Percentiles rank a stretch among this genome's conserved stretches.
These are phyloP conservation scores for Nomada ruficornis DNA, from an alignment of 2,888 invertebrate genomes.

Conservation along the genomic window DNA sequence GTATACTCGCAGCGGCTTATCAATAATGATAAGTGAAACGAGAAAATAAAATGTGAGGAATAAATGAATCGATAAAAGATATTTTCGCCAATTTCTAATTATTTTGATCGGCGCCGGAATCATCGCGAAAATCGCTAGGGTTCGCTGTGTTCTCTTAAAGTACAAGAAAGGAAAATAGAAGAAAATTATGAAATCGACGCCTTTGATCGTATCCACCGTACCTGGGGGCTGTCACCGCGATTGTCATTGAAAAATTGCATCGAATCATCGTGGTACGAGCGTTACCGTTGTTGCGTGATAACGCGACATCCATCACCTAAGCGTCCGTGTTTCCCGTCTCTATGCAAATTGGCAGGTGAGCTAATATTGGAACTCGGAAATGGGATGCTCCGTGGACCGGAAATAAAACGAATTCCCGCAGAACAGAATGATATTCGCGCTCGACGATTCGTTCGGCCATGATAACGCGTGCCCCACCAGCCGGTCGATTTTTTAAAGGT, in stretches of 20 bases:
- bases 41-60: background rate
- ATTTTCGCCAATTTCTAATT: too few relatives aligned
- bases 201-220: constrained; percentile 2
- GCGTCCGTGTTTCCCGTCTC: constrained; percentile 65
- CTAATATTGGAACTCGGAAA: constrained; percentile 75
- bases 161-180: background rate
- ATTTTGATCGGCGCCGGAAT: too few relatives aligned
- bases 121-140: too few relatives aligned
- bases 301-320: constrained; percentile 65
- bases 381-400: constrained; percentile 70
- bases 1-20: constrained; percentile 62
- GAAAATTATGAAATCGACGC: constrained; percentile 3
- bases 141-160: background rate
- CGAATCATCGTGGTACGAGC: constrained; percentile 51
- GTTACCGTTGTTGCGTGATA: constrained; percentile 62
- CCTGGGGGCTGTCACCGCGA: constrained; percentile 14
- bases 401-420: constrained; percentile 72
- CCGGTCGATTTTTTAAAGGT: constrained; percentile 13
- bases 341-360: constrained; percentile 74
- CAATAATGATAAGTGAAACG: background rate
- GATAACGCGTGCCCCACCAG: constrained; percentile 17
- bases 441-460: constrained; percentile 46
- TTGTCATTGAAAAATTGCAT: constrained; percentile 51
- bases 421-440: constrained; percentile 54
- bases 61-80: background rate